Conservation (phyloP, 2,888 invertebrate species). For the Rhamphomyia laevipes region DNA sequence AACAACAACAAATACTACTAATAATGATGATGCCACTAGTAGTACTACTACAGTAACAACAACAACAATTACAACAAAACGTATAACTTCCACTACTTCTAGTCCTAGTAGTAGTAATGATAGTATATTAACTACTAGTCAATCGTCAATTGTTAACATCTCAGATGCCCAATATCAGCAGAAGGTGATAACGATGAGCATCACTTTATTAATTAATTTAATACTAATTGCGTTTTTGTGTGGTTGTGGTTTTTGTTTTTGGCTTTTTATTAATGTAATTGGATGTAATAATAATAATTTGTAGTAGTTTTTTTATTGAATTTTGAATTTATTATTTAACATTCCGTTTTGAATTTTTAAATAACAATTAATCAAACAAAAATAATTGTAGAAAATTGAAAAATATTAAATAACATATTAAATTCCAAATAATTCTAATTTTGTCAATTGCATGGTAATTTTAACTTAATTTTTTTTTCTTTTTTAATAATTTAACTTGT, state of each 20-base stretch:
- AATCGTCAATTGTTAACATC: no score
- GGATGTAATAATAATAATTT: constrained; percentile 15
- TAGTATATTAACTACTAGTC: no score
- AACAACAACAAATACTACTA: constrained; percentile 16
- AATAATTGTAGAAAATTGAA: no score
- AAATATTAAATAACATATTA: no score
- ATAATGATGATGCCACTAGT: constrained; percentile 20
- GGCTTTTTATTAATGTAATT: constrained; percentile 30
- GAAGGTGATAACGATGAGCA: constrained; percentile 37
- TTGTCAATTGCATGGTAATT: no score
- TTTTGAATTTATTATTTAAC: constrained; percentile 5
- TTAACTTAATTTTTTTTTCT: no score
- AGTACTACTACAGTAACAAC: constrained; percentile 23
- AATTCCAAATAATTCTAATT: no score
- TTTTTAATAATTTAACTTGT: no score
- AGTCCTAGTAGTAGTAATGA: constrained; percentile 2
- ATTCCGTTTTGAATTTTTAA: constrained; percentile 4
- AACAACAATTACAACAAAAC: constrained; percentile 20
- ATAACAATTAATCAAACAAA: neutral
- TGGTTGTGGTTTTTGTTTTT: constrained; percentile 38
- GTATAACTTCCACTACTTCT: neutral
- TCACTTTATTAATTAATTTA: constrained; percentile 32
- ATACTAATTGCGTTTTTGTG: constrained; percentile 35
- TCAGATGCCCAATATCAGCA: constrained; percentile 14
- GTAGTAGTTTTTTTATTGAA: constrained; percentile 6